Percentiles rank a stretch among this genome's conserved stretches.
Evolutionary conservation across 2,113 vertebrate genomes (phyloP).

Genomic region (Prietella phreatophila): DNA sequence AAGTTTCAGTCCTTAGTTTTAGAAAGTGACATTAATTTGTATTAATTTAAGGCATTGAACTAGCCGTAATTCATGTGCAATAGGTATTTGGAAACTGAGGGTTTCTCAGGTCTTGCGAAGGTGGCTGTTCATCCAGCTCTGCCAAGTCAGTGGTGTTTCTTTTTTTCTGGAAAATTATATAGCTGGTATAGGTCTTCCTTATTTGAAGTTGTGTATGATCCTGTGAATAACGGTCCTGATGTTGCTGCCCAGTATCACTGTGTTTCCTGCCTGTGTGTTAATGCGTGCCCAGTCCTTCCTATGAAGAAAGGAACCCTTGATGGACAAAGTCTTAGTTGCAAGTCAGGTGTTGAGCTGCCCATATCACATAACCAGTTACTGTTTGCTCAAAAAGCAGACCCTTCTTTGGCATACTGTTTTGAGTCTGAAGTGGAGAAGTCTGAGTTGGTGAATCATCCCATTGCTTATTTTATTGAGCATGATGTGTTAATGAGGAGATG

Average conservation of each 20-base stretch:
- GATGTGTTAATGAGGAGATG: too few species aligned
- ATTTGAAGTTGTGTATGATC: not conserved
- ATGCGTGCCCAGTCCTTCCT: not conserved
- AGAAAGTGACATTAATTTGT: not conserved
- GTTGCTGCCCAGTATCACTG: not conserved
- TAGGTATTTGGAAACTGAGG: not conserved
- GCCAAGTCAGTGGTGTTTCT: not conserved
- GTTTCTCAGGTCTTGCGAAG: not conserved
- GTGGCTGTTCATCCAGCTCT: not conserved
- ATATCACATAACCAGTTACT: too few species aligned
- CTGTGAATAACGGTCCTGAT: not conserved
- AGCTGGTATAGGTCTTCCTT: not conserved
- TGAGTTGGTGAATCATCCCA: too few species aligned
- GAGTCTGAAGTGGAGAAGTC: too few species aligned
- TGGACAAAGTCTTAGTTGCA: not conserved
- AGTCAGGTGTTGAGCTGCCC: too few species aligned
- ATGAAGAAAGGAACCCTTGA: not conserved
- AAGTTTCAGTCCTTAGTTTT: not conserved
- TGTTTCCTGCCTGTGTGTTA: slow-evolving; percentile 1
- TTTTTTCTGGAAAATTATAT: not conserved
- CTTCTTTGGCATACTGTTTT: too few species aligned
- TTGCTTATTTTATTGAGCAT: too few species aligned
- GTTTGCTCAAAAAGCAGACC: too few species aligned
- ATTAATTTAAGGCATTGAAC: not conserved
- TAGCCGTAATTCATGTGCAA: too few species aligned